Percentiles rank a stretch among this genome's conserved stretches.
Evolutionary conservation across 92 coral and sea anemone species (phyloP).

Genomic region (Parazoanthus darwini): DNA sequence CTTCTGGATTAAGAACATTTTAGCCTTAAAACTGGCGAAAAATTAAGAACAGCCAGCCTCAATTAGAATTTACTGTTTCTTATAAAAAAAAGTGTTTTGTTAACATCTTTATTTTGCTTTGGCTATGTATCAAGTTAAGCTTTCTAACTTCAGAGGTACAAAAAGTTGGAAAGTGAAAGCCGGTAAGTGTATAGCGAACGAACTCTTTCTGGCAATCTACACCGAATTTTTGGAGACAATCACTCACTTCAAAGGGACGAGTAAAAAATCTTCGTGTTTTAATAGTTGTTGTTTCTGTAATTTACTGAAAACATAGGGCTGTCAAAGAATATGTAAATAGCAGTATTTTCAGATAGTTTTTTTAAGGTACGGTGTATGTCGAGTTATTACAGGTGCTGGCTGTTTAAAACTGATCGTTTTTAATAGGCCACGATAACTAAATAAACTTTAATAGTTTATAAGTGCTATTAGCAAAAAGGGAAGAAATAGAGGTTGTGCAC

Average conservation of each 20-base stretch:
- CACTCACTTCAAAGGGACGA: not conserved
- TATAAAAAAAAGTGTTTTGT: not conserved
- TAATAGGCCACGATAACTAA: too few relatives aligned
- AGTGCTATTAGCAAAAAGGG: not conserved
- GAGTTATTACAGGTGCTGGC: not conserved
- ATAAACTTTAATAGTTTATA: not conserved
- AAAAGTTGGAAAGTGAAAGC: not conserved
- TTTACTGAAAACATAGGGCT: not conserved
- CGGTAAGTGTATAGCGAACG: not conserved
- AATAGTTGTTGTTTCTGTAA: not conserved
- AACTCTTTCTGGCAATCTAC: not conserved
- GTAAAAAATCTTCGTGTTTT: not conserved
- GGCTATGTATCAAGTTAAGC: not conserved
- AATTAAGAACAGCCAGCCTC: too few relatives aligned
- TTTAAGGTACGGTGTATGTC: not conserved
- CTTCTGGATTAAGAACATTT: too few relatives aligned
- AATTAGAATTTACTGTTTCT: too few relatives aligned
- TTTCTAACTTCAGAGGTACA: not conserved
- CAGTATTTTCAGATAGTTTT: not conserved
- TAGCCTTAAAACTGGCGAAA: too few relatives aligned
- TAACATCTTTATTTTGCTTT: not conserved
- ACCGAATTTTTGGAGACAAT: too few relatives aligned
- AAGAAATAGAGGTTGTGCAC: not conserved
- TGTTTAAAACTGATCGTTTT: not conserved
- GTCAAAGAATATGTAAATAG: conserved; percentile 14